Evolutionary conservation across 64 coral and sea anemone genomes (phyloP).

Genomic region (Montipora sp.): DNA sequence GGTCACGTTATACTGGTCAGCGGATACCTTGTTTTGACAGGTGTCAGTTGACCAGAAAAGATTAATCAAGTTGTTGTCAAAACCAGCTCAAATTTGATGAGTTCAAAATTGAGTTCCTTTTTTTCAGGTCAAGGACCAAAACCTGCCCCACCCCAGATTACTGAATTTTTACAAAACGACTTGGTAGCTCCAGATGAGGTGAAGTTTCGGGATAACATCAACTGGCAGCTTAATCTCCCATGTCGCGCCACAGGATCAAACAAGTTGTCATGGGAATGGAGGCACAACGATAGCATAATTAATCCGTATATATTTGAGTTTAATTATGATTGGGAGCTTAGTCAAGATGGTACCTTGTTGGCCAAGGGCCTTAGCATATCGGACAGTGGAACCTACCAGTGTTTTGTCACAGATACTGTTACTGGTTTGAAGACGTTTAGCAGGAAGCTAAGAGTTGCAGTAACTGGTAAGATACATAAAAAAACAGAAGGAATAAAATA

Average conservation of each 20-base stretch:
- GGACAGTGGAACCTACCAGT: slow-evolving; percentile 59
- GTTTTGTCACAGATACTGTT: slow-evolving; percentile 26
- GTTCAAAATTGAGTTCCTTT: not conserved
- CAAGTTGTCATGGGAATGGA: not conserved
- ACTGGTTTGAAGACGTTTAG: slow-evolving; percentile 10
- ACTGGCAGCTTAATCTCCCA: not conserved
- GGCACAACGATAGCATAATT: not conserved
- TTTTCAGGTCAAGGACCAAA: not conserved
- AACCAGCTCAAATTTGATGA: too few relatives aligned
- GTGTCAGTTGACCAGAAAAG: too few relatives aligned
- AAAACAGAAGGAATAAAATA: too few relatives aligned
- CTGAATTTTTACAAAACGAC: not conserved
- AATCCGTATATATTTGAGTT: not conserved
- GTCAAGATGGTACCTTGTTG: not conserved
- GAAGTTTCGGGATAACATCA: not conserved
- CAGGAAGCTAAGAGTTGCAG: slow-evolving; percentile 54
- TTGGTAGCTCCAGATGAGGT: not conserved
- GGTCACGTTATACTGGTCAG: too few relatives aligned
- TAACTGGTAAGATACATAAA: slow-evolving; percentile 38
- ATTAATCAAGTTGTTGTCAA: too few relatives aligned
- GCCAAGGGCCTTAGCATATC: not conserved
- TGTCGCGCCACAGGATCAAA: not conserved
- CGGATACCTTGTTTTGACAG: too few relatives aligned
- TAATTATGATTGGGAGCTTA: not conserved
- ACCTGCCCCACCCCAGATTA: not conserved